Percentiles rank a stretch among this genome's conserved stretches.
Evolutionary conservation across 2,888 invertebrate species (phyloP).

Genomic region (Drosophila mimica): DNA sequence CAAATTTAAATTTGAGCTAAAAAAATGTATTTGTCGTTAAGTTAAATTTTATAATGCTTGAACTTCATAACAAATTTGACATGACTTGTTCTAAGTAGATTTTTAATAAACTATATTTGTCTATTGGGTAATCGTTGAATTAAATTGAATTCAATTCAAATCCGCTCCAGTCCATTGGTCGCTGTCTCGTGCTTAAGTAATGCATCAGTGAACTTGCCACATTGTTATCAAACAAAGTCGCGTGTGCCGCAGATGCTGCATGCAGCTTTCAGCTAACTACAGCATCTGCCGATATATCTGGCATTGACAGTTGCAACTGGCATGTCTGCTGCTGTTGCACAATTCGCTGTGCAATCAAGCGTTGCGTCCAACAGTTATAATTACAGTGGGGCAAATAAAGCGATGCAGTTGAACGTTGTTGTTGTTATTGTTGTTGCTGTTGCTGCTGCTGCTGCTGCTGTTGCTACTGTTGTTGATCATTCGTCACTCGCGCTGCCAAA

Average conservation of each 20-base stretch:
- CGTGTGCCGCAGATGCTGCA: slow-evolving; percentile 20
- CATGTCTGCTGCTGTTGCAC: slow-evolving; percentile 5
- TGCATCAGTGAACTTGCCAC: neutral
- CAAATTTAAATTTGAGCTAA: neutral
- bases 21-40: neutral
- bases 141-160: neutral
- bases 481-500: slow-evolving; percentile 10
- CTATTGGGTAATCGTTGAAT: neutral
- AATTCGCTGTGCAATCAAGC: slow-evolving; percentile 4
- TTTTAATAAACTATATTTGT: neutral
- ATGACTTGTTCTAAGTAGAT: neutral
- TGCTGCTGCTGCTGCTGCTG: neutral
- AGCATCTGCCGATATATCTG: slow-evolving; percentile 9
- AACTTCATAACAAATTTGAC: neutral
- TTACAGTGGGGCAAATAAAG: slow-evolving; percentile 5
- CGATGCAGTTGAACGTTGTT: neutral
- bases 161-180: neutral
- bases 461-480: neutral
- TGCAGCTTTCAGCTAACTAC: slow-evolving; percentile 1
- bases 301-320: slow-evolving; percentile 5
- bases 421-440: neutral
- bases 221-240: slow-evolving; percentile 21
- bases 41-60: too few relatives aligned
- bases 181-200: slow-evolving; percentile 7
- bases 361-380: slow-evolving; percentile 4